Evolutionary conservation across 2,888 invertebrate genomes (phyloP).

Genomic region (Ophioninae sp.): DNA sequence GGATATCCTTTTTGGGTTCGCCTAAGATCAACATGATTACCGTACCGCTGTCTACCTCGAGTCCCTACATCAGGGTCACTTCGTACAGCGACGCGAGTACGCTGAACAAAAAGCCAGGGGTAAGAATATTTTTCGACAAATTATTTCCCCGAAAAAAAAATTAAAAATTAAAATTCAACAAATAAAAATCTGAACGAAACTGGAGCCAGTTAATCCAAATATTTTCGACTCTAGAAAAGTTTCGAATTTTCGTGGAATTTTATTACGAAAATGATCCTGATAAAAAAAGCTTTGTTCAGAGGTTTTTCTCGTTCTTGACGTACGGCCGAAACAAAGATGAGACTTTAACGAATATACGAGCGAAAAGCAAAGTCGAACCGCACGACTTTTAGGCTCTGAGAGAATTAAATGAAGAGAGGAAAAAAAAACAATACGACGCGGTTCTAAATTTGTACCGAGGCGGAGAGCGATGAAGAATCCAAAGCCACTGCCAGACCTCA

Average conservation of each 20-base stretch:
- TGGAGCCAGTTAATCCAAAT: background rate
- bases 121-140: slow-evolving; percentile 66
- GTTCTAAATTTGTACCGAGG: slow-evolving; percentile 71
- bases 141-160: background rate
- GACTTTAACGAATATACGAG: background rate
- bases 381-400: slow-evolving; percentile 50
- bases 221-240: background rate
- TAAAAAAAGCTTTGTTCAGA: background rate
- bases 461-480: slow-evolving; percentile 67
- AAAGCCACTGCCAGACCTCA: slow-evolving; percentile 70
- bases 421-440: slow-evolving; percentile 30
- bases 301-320: background rate
- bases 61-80: slow-evolving; percentile 76
- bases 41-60: slow-evolving; percentile 75
- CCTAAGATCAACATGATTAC: slow-evolving; percentile 74
- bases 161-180: background rate
- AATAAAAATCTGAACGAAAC: background rate
- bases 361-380: slow-evolving; percentile 5
- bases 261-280: background rate
- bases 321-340: background rate
- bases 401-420: slow-evolving; percentile 26
- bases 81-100: slow-evolving; percentile 79
- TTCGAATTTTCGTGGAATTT: background rate
- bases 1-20: background rate
- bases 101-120: slow-evolving; percentile 74